Evolutionary conservation across 1,140 invertebrate species (phyloP).

Genomic region (Pectinophora gossypiella): DNA sequence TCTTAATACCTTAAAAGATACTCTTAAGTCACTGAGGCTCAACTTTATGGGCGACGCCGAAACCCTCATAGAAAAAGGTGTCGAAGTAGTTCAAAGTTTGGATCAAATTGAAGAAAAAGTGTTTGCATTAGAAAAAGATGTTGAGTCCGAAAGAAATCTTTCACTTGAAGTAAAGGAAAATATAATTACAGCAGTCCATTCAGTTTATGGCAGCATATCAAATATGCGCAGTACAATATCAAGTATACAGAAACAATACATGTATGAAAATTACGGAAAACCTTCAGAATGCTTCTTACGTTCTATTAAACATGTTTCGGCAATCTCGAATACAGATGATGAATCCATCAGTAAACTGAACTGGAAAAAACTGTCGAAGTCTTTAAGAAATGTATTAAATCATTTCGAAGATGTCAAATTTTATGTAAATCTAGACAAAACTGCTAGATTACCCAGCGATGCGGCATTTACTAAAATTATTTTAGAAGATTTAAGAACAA

Average conservation of each 20-base stretch:
- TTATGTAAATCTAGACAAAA: slow-evolving; percentile 68
- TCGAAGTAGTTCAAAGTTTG: slow-evolving; percentile 44
- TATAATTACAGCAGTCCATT: slow-evolving; percentile 50
- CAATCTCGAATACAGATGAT: slow-evolving; percentile 23
- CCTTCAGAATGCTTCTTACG: slow-evolving; percentile 44
- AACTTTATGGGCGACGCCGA: slow-evolving; percentile 38
- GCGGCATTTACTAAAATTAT: slow-evolving; percentile 56
- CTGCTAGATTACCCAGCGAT: slow-evolving; percentile 58
- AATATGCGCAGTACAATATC: slow-evolving; percentile 62
- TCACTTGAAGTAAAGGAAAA: slow-evolving; percentile 29
- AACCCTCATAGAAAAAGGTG: slow-evolving; percentile 47
- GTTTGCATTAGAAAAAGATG: slow-evolving; percentile 50
- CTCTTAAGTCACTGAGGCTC: slow-evolving; percentile 35
- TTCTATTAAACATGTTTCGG: slow-evolving; percentile 42
- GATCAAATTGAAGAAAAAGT: slow-evolving; percentile 53
- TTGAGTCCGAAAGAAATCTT: slow-evolving; percentile 26
- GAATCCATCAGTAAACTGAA: slow-evolving; percentile 14
- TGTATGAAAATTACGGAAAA: slow-evolving; percentile 61
- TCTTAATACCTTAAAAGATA: slow-evolving; percentile 40
- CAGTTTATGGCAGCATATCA: slow-evolving; percentile 54
- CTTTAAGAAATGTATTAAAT: slow-evolving; percentile 49
- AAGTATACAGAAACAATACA: slow-evolving; percentile 58
- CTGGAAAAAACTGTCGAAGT: slow-evolving; percentile 45
- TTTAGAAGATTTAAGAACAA: slow-evolving; percentile 39
- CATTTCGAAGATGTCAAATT: slow-evolving; percentile 70